phyloP scores from a whole-genome alignment of 1,140 invertebrate genomes.

The Oryctes rhinoceros region DNA sequence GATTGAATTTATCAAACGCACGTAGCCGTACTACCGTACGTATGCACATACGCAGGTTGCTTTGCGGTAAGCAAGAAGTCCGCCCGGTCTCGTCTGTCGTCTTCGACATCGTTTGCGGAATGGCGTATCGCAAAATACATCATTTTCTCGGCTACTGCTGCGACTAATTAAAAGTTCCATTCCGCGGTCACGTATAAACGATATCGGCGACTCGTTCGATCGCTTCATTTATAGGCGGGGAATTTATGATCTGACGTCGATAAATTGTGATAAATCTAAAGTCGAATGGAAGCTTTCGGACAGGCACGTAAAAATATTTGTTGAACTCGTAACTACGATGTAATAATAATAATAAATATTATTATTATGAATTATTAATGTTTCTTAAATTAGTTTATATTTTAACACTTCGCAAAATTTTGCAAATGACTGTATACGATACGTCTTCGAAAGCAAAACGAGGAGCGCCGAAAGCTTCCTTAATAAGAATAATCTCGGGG shows the following conservation, averaged over 20 bases:
- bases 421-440: not conserved
- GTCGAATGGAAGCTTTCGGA: not conserved
- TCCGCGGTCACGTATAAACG: constrained; percentile 38
- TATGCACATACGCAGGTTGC: too few species aligned
- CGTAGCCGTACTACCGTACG: too few species aligned
- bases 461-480: constrained; percentile 10
- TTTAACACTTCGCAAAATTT: too few species aligned
- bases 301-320: too few species aligned
- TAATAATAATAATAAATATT: too few species aligned
- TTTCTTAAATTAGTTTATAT: too few species aligned
- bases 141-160: constrained; percentile 37
- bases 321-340: too few species aligned
- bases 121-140: constrained; percentile 23
- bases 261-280: not conserved
- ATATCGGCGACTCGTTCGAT: constrained; percentile 37
- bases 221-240: constrained; percentile 37
- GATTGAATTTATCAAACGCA: too few species aligned
- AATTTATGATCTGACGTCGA: constrained; percentile 27
- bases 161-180: constrained; percentile 37
- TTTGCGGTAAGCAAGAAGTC: constrained; percentile 1
- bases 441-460: not conserved
- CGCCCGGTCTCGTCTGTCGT: not conserved
- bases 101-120: not conserved
- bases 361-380: too few species aligned
- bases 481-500: not conserved